Base-by-base conservation (phyloP, 2,113 vertebrate species). In the Tor tambroides region DNA sequence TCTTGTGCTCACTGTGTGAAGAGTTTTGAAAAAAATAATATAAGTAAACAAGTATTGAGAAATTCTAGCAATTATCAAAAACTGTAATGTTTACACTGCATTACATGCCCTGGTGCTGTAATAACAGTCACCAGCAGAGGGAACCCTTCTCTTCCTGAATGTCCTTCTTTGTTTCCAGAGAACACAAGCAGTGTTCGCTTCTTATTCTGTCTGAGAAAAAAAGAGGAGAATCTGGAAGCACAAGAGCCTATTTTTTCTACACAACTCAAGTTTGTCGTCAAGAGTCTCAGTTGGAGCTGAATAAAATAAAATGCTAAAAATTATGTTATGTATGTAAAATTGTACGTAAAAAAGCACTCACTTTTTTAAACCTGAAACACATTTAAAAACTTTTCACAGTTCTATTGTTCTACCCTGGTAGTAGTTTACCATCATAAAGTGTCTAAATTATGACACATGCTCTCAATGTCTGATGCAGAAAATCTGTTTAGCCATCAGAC, bases 121-220 rank as follows among this genome's bases (percentile, higher is more conserved):
- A 78, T 46, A 15, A 5, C 2, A 65, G 15, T 76, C 10, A 76
- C 76, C 87, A 85, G 43, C 30, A 88, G 87, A 85, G 78, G 83
- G 78, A 71, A 5, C 67, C 21, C 17, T 43, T 26, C 82, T 38
- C 38, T 51, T 26, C 15, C 7, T 63, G 38, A 12, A 23, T 14
- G 14, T 14, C n/a, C 1, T 69, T 1, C 19, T 72, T 41, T 41
- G 69, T 4, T 41, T 23, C 30, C 17, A 30, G 26, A 38, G 4
- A 56, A 41, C 32, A 38, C 7, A 15, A 41, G 35, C 56, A 65
- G 43, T 26, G 26, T 32, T 77, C 59, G 51, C 19, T 63, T 79
- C n/a, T 15, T 30, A 77, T 14, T 59, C 15, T 21, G 28, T 32
- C 35, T 67, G 46, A 49, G 19, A 78, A 6, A 51, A 71, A 78